Conservation (phyloP, 2,797 vertebrate genomes). For the Melopsittacus undulatus region DNA sequence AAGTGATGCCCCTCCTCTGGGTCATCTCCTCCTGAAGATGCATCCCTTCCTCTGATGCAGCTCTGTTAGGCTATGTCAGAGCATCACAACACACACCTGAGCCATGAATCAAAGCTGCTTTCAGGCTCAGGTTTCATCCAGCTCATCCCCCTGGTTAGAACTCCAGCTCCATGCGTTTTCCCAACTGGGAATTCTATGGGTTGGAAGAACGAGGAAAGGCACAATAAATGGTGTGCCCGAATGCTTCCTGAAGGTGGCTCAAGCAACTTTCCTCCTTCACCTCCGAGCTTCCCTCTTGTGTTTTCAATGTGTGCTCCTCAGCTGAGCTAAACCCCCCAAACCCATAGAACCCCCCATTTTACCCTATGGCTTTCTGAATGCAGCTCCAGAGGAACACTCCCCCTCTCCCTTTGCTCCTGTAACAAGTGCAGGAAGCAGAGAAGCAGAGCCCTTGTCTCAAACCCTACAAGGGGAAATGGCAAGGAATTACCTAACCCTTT, state of each 20-base stretch:
- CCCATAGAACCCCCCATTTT: not conserved
- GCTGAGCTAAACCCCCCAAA: not conserved
- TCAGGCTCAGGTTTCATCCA: not conserved
- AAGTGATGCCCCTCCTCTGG: not conserved
- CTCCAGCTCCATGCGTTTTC: not conserved
- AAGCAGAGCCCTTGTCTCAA: constrained; percentile 31
- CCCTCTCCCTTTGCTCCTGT: not conserved
- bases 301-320: not conserved
- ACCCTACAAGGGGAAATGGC: constrained; percentile 64
- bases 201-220: not conserved
- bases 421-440: constrained; percentile 52
- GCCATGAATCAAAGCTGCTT: not conserved
- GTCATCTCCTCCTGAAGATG: not conserved
- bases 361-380: not conserved
- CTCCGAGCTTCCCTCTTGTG: not conserved
- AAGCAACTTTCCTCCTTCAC: not conserved
- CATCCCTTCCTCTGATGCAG: not conserved
- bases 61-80: not conserved
- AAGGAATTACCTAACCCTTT: constrained; percentile 73
- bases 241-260: not conserved
- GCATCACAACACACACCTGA: not conserved
- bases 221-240: not conserved
- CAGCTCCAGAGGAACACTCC: not conserved
- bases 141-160: rapidly evolving
- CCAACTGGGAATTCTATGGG: not conserved